Evolutionary conservation across 2,888 invertebrate genomes (phyloP).

Genomic region (Sympetrum striolatum): DNA sequence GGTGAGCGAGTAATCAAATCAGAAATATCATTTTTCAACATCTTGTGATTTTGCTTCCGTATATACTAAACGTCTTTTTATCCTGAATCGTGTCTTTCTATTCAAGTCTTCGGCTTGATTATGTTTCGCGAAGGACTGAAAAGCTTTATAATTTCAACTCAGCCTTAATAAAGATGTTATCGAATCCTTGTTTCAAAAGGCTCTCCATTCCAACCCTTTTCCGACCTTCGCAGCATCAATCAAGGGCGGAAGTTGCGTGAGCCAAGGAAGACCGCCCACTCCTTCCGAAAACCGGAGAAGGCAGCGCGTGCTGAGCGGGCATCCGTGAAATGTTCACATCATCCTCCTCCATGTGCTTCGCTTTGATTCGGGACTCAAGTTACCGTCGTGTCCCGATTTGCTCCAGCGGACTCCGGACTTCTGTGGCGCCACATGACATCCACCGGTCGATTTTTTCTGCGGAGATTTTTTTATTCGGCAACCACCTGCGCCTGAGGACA

Average conservation of each 20-base stretch:
- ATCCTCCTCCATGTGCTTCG: not conserved
- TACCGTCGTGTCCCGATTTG: not conserved
- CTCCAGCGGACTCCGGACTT: not conserved
- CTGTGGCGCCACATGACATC: not conserved
- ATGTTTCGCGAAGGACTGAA: too few relatives aligned
- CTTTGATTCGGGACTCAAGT: not conserved
- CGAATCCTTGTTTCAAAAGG: too few relatives aligned
- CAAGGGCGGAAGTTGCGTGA: slow-evolving; percentile 29
- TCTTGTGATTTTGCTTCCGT: not conserved
- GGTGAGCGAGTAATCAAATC: too few relatives aligned
- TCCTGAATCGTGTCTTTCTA: not conserved
- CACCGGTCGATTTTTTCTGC: too few relatives aligned
- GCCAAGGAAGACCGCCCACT: not conserved
- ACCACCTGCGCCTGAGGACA: too few relatives aligned
- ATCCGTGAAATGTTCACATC: not conserved
- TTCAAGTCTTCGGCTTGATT: too few relatives aligned
- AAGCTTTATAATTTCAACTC: too few relatives aligned
- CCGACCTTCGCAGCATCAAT: not conserved
- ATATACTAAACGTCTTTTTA: not conserved
- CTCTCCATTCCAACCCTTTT: not conserved
- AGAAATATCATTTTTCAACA: not conserved
- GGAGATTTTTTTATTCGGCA: too few relatives aligned
- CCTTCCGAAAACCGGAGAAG: not conserved
- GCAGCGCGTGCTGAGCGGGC: not conserved
- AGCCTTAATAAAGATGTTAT: too few relatives aligned